A percentile compares a stretch with the other conserved stretches of the same genome.
These are phyloP conservation scores for Diarsia rubi DNA, from an alignment of 2,888 invertebrate species.

Conservation along the genomic window DNA sequence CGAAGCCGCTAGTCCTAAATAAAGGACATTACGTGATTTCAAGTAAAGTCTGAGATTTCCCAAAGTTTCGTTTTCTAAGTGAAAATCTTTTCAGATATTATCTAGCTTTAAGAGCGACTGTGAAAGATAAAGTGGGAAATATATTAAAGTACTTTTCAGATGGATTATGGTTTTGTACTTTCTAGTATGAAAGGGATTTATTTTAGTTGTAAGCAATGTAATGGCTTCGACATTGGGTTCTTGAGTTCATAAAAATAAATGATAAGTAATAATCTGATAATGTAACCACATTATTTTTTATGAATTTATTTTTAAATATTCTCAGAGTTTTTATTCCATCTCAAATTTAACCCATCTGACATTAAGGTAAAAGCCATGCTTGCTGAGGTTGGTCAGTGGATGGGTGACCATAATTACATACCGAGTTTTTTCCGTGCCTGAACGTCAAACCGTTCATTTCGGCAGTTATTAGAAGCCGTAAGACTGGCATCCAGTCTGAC, in stretches of 20 bases:
- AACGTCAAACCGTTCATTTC: no score
- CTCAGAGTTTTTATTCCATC: not conserved
- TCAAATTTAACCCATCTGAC: no score
- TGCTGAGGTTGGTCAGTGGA: no score
- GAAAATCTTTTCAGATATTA: conserved; percentile 49
- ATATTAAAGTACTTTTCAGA: conserved; percentile 39
- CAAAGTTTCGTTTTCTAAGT: conserved; percentile 39
- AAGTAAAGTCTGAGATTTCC: conserved; percentile 24
- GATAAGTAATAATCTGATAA: not conserved
- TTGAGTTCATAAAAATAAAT: conserved; percentile 6
- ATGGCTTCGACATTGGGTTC: conserved; percentile 23
- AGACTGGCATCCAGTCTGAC: no score
- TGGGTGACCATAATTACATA: no score
- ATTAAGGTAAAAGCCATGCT: no score
- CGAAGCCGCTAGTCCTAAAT: not conserved
- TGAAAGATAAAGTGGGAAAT: conserved; percentile 39
- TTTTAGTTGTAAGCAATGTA: conserved; percentile 30
- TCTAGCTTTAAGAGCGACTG: conserved; percentile 40
- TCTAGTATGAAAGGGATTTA: conserved; percentile 11
- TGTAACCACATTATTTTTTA: not conserved
- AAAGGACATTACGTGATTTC: conserved; percentile 41
- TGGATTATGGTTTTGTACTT: conserved; percentile 30
- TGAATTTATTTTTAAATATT: not conserved
- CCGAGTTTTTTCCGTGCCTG: no score
- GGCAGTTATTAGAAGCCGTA: no score